Evolutionary conservation across 1,140 invertebrate species (phyloP).

Genomic region (Aleiodes sp.): DNA sequence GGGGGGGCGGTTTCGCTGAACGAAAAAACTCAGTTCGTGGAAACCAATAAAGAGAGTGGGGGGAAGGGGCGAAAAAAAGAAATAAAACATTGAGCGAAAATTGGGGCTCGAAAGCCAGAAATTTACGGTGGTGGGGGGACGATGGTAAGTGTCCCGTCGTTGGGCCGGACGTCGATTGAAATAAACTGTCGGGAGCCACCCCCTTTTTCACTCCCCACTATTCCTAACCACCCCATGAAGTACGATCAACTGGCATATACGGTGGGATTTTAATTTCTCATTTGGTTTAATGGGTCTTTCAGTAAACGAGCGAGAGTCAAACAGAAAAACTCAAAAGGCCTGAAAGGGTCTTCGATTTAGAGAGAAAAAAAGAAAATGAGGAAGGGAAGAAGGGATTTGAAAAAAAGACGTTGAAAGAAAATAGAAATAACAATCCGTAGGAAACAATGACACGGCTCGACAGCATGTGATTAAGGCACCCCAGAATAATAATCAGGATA

Average conservation of each 20-base stretch:
- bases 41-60: not conserved
- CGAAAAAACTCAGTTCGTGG: not conserved
- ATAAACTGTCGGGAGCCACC: slow-evolving; percentile 11
- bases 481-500: slow-evolving; percentile 62
- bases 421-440: slow-evolving; percentile 49
- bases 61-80: not conserved
- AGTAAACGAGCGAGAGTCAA: not conserved
- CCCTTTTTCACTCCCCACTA: not conserved
- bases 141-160: not conserved
- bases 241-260: not conserved
- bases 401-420: slow-evolving; percentile 36
- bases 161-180: slow-evolving; percentile 16
- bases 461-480: slow-evolving; percentile 55
- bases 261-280: slow-evolving; percentile 14
- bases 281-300: slow-evolving; percentile 13
- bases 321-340: not conserved
- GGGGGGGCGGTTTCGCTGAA: not conserved
- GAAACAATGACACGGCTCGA: slow-evolving; percentile 56
- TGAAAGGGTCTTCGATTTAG: not conserved
- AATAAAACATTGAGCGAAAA: not conserved
- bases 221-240: not conserved
- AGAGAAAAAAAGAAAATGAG: not conserved
- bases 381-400: slow-evolving; percentile 33
- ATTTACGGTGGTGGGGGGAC: not conserved
- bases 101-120: not conserved